phyloP scores from a whole-genome alignment of 2,797 vertebrate genomes.

The Lepilemur ruficaudatus region DNA sequence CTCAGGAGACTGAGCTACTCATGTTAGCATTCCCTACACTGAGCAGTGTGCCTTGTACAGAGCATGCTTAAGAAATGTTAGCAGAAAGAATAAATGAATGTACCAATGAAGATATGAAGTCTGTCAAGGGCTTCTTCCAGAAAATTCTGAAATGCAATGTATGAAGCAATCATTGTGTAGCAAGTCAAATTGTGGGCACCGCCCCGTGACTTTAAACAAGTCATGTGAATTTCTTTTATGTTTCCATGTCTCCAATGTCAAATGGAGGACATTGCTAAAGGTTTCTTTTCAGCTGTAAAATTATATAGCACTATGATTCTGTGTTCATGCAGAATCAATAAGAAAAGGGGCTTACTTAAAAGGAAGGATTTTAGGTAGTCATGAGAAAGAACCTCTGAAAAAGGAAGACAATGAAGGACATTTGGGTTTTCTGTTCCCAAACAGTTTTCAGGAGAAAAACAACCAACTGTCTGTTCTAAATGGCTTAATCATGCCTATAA shows the following conservation, averaged over 20 bases:
- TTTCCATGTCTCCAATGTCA: neutral
- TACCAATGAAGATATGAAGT: neutral
- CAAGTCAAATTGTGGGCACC: neutral
- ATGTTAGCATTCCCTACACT: neutral
- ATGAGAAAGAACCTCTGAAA: neutral
- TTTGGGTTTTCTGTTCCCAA: neutral
- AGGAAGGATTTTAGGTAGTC: neutral
- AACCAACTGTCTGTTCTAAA: neutral
- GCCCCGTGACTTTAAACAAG: neutral
- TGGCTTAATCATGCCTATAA: neutral
- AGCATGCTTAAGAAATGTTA: neutral
- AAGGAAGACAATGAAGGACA: neutral
- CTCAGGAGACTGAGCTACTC: neutral
- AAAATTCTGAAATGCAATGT: neutral
- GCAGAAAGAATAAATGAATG: neutral
- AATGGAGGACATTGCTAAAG: neutral
- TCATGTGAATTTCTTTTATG: neutral
- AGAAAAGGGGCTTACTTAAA: neutral
- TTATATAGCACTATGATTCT: neutral
- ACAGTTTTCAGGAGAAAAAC: slow-evolving; percentile 19
- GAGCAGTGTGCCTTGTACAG: neutral
- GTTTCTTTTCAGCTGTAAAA: neutral
- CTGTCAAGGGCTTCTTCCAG: neutral
- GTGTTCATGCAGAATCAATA: neutral
- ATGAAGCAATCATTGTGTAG: neutral